Evolutionary conservation across 2,113 vertebrate species (phyloP).

Genomic region (Alaudala cheleensis): DNA sequence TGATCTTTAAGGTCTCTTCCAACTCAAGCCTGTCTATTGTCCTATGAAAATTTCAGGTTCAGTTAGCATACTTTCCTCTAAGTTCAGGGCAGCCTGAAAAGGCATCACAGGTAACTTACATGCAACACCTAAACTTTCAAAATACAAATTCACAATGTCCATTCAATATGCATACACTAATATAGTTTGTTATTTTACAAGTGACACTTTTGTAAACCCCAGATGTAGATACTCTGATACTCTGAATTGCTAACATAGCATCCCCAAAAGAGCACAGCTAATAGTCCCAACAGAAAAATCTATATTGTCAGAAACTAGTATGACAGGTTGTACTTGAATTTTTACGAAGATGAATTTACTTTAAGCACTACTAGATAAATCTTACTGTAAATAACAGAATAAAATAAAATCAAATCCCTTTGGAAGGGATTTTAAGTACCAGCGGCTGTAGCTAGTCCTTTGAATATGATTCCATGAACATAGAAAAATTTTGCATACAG

Average conservation of each 20-base stretch:
- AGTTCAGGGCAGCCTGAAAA: neutral
- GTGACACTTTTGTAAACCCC: neutral
- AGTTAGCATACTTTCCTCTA: neutral
- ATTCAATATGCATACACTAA: neutral
- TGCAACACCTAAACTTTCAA: neutral
- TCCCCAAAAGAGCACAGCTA: fast-evolving
- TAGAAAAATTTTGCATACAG: neutral
- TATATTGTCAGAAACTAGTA: neutral
- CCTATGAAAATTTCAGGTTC: neutral
- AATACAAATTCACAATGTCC: neutral
- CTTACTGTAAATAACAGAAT: neutral
- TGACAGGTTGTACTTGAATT: neutral
- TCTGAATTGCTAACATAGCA: neutral
- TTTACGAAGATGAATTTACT: neutral
- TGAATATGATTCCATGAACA: neutral
- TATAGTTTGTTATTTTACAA: neutral
- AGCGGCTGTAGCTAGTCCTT: neutral
- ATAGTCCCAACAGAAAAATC: neutral
- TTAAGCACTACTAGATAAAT: neutral
- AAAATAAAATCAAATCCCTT: neutral
- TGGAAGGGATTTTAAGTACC: neutral
- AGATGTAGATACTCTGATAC: neutral
- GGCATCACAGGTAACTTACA: neutral
- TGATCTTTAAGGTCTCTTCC: neutral
- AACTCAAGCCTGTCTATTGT: neutral